Evolutionary conservation across 2,888 invertebrate species (phyloP).

Genomic region (Hyppa rectilinea): DNA sequence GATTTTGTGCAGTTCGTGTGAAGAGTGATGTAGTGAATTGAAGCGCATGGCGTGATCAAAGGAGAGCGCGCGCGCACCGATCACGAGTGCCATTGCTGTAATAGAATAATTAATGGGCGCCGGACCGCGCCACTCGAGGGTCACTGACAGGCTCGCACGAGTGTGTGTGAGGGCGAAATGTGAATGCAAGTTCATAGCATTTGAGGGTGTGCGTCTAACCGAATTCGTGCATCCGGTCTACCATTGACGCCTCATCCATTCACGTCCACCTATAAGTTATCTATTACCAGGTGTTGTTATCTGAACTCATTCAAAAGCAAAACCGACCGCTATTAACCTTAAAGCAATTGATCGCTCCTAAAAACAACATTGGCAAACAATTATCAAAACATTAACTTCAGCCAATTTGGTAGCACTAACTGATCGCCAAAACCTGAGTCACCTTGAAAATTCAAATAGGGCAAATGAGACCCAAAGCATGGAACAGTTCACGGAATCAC

Average conservation of each 20-base stretch:
- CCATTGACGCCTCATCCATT: slow-evolving; percentile 37
- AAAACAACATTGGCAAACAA: slow-evolving; percentile 36
- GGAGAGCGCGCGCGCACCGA: slow-evolving; percentile 79
- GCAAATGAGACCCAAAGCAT: slow-evolving; percentile 63
- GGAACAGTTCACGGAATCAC: slow-evolving; percentile 68
- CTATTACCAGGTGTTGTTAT: slow-evolving; percentile 38
- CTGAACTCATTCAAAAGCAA: slow-evolving; percentile 37
- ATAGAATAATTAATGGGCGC: slow-evolving; percentile 88
- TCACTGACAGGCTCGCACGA: slow-evolving; percentile 80
- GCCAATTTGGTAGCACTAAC: slow-evolving; percentile 22
- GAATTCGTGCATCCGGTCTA: slow-evolving; percentile 54
- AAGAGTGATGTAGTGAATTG: slow-evolving; percentile 73
- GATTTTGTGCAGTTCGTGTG: slow-evolving; percentile 70
- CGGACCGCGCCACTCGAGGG: slow-evolving; percentile 75
- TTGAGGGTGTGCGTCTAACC: slow-evolving; percentile 59
- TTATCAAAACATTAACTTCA: slow-evolving; percentile 28
- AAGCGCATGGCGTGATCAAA: slow-evolving; percentile 80
- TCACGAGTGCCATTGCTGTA: slow-evolving; percentile 84
- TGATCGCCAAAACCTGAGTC: slow-evolving; percentile 14
- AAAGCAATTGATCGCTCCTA: slow-evolving; percentile 16
- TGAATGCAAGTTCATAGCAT: slow-evolving; percentile 41
- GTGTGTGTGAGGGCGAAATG: slow-evolving; percentile 51
- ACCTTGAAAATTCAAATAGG: slow-evolving; percentile 56
- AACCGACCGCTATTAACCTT: slow-evolving; percentile 39
- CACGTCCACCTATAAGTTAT: slow-evolving; percentile 38